These are phyloP conservation scores for Spicauda simplicius DNA, from an alignment of 2,888 invertebrate genomes.

Conservation along the genomic window DNA sequence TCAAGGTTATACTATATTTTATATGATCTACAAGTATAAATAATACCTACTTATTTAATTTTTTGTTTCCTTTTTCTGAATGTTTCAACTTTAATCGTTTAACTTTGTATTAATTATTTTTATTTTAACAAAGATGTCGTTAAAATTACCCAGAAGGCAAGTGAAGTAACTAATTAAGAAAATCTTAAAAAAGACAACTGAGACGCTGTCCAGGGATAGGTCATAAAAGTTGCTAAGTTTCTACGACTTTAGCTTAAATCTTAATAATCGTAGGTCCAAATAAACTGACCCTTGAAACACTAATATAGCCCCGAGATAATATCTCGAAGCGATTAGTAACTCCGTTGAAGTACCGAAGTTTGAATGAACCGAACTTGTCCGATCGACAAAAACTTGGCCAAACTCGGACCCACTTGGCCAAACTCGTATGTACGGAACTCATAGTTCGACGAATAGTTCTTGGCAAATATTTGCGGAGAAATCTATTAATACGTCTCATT, in stretches of 20 bases:
- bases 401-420: slow-evolving; percentile 20
- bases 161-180: background rate
- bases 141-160: no score
- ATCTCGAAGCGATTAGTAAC: slow-evolving; percentile 21
- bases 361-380: slow-evolving; percentile 29
- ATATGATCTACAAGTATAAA: no score
- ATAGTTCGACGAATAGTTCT: slow-evolving; percentile 2
- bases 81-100: no score
- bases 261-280: background rate
- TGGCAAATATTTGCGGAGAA: background rate
- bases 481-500: background rate
- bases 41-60: no score
- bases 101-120: no score
- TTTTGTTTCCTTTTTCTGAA: no score
- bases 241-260: background rate
- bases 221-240: background rate
- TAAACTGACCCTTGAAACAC: slow-evolving; percentile 5
- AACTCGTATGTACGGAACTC: slow-evolving; percentile 5
- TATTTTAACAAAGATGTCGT: no score
- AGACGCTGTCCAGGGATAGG: background rate
- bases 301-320: slow-evolving; percentile 13
- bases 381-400: slow-evolving; percentile 28
- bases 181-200: background rate
- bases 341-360: slow-evolving; percentile 29
- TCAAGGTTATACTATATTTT: no score